A percentile compares a stretch with the other conserved stretches of the same genome.
Evolutionary conservation across 2,797 vertebrate genomes (phyloP).

Genomic region (Hirundo rustica): DNA sequence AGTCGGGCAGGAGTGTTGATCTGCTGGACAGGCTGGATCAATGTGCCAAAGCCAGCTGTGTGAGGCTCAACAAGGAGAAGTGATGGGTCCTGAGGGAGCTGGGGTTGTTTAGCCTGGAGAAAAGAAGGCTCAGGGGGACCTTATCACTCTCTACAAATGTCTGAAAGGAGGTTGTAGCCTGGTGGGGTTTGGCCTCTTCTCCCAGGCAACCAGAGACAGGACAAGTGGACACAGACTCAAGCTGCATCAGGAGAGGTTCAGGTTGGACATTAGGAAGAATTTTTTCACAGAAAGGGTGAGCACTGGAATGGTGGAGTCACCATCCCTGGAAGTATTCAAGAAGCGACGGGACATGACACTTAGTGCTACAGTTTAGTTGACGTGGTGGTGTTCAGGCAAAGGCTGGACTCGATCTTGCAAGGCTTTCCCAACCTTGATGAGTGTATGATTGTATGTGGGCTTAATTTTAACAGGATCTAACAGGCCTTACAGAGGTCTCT

Average conservation of each 20-base stretch:
- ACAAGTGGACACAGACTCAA: neutral
- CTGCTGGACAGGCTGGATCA: neutral
- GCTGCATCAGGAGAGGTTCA: neutral
- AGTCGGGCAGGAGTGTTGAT: neutral
- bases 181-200: neutral
- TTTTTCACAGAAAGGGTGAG: neutral
- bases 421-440: neutral
- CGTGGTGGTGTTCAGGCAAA: neutral
- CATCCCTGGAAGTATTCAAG: neutral
- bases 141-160: neutral
- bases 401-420: neutral
- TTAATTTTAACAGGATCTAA: neutral
- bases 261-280: neutral
- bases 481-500: fast-evolving
- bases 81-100: neutral
- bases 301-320: neutral
- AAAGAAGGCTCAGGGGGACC: neutral
- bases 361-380: neutral
- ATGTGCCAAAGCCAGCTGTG: neutral
- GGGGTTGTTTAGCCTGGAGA: neutral
- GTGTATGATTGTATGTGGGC: neutral
- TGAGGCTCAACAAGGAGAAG: neutral
- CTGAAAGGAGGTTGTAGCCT: neutral
- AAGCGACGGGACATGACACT: fast-evolving
- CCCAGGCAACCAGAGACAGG: neutral